Evolutionary conservation across 2,113 vertebrate genomes (phyloP).

Genomic region (Alethe castanea): DNA sequence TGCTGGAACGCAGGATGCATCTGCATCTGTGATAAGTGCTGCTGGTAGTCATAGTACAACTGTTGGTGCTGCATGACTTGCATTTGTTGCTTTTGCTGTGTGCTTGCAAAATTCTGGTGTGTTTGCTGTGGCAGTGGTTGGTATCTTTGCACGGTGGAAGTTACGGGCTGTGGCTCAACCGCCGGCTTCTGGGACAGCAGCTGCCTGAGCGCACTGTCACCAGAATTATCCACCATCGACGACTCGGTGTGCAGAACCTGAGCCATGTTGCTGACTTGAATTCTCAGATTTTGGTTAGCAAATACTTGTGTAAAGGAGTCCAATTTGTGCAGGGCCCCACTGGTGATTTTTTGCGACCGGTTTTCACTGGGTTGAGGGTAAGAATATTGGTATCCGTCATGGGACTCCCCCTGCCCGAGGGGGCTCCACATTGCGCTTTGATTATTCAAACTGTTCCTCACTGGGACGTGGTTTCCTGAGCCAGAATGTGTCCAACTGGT

Average conservation of each 20-base stretch:
- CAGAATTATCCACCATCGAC: conserved; percentile 64
- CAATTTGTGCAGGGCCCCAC: conserved; percentile 80
- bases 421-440: conserved; percentile 76
- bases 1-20: conserved; percentile 63
- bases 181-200: conserved; percentile 76
- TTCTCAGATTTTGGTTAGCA: conserved; percentile 81
- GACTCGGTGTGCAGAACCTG: conserved; percentile 74
- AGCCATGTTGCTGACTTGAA: conserved; percentile 79
- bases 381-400: conserved; percentile 72
- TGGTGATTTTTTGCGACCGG: conserved; percentile 75
- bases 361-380: conserved; percentile 72
- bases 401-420: conserved; percentile 67
- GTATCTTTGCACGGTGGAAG: conserved; percentile 66
- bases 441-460: conserved; percentile 69
- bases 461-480: conserved; percentile 75
- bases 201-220: conserved; percentile 79
- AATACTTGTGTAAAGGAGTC: conserved; percentile 89
- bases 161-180: conserved; percentile 63
- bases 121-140: conserved; percentile 74
- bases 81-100: conserved; percentile 74
- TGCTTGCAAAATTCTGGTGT: conserved; percentile 69
- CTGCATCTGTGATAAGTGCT: conserved; percentile 73
- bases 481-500: conserved; percentile 73
- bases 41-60: conserved; percentile 80
- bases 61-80: conserved; percentile 75